These are phyloP conservation scores for Malachius bipustulatus DNA, from an alignment of 2,888 invertebrate genomes.

Conservation along the genomic window DNA sequence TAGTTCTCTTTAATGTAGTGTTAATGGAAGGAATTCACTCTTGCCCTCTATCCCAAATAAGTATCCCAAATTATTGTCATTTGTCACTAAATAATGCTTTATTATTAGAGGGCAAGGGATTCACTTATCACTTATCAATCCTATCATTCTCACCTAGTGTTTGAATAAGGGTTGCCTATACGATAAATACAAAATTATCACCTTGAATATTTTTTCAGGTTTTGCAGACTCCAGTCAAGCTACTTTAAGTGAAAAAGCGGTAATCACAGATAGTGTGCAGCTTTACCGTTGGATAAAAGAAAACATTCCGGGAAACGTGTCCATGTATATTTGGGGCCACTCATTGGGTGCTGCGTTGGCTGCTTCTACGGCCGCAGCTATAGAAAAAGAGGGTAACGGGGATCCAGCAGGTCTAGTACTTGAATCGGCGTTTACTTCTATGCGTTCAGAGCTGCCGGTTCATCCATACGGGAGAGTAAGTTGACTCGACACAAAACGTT, in stretches of 20 bases:
- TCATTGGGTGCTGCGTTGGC: constrained; percentile 31
- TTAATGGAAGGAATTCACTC: too few relatives aligned
- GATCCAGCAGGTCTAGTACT: constrained; percentile 26
- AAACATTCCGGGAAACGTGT: too few relatives aligned
- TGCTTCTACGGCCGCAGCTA: constrained; percentile 23
- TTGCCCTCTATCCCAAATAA: too few relatives aligned
- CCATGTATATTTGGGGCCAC: constrained; percentile 33
- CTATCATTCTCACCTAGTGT: too few relatives aligned
- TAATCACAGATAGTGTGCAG: constrained; percentile 1
- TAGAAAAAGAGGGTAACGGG: constrained; percentile 17
- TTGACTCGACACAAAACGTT: background rate
- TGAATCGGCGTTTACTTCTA: constrained; percentile 29
- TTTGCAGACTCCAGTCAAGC: constrained; percentile 4
- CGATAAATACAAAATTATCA: too few relatives aligned
- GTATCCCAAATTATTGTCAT: too few relatives aligned
- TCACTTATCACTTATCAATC: too few relatives aligned
- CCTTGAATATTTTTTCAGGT: constrained; percentile 3
- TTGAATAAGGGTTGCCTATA: too few relatives aligned
- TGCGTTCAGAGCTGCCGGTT: constrained; percentile 27
- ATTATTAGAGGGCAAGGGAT: too few relatives aligned
- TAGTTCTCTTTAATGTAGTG: too few relatives aligned
- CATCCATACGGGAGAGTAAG: constrained; percentile 29
- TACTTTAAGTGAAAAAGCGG: background rate
- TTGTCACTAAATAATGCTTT: too few relatives aligned
- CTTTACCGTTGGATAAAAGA: constrained; percentile 4